Evolutionary conservation across 2,888 invertebrate species (phyloP).

Genomic region (Synanthedon formicaeformis): DNA sequence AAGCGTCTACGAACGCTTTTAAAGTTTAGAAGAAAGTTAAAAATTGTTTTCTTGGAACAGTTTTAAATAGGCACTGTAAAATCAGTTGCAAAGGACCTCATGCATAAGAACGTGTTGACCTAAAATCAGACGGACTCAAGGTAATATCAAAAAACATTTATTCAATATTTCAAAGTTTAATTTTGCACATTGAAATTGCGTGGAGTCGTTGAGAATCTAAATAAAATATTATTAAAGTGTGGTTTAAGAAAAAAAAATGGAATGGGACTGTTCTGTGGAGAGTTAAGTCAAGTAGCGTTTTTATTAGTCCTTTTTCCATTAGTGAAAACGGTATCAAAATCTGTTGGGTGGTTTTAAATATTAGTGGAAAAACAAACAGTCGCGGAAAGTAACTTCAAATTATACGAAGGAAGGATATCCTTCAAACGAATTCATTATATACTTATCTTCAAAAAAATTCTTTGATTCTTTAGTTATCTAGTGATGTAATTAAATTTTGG

Average conservation of each 20-base stretch:
- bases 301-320: background rate
- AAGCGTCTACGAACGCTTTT: background rate
- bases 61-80: background rate
- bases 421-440: no score
- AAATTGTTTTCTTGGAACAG: background rate
- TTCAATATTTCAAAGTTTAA: background rate
- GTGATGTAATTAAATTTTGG: no score
- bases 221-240: background rate
- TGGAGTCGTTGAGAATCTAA: background rate
- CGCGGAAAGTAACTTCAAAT: no score
- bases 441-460: no score
- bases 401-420: no score
- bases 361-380: no score
- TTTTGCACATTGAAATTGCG: background rate
- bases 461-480: no score
- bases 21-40: background rate
- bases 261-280: background rate
- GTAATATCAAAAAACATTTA: slow-evolving; percentile 3
- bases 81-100: background rate
- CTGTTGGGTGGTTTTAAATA: no score
- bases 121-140: slow-evolving; percentile 1
- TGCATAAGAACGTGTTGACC: background rate
- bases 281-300: no score
- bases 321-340: no score
- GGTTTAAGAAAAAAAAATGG: background rate